phyloP scores from a whole-genome alignment of 1,140 invertebrate genomes.

The Drosophila grimshawi region DNA sequence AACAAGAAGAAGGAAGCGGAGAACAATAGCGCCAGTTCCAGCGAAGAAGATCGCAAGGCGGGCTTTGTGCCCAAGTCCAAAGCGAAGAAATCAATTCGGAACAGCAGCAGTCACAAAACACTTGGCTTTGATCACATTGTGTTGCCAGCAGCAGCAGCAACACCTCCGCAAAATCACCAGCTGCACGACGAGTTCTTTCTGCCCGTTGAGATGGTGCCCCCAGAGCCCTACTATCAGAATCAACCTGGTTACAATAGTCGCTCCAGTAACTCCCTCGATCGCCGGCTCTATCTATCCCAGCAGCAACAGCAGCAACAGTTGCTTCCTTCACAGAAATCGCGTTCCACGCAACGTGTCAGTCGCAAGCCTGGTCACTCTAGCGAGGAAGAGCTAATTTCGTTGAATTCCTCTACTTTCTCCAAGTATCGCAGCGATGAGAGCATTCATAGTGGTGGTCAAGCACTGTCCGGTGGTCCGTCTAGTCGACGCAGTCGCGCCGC shows the following conservation, averaged over 20 bases:
- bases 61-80: conserved; percentile 83
- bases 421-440: conserved; percentile 89
- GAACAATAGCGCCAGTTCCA: conserved; percentile 85
- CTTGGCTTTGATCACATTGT: conserved; percentile 86
- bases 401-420: conserved; percentile 87
- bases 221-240: conserved; percentile 81
- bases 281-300: conserved; percentile 64
- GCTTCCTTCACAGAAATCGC: conserved; percentile 35
- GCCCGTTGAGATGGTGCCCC: conserved; percentile 85
- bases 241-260: conserved; percentile 84
- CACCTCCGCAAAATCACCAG: conserved; percentile 47
- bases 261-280: conserved; percentile 82
- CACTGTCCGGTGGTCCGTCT: conserved; percentile 80
- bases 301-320: conserved; percentile 13
- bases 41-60: conserved; percentile 86
- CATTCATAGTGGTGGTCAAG: conserved; percentile 86
- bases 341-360: conserved; percentile 78
- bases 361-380: conserved; percentile 86
- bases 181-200: conserved; percentile 86
- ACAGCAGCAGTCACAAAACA: conserved; percentile 84
- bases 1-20: conserved; percentile 87
- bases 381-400: conserved; percentile 89
- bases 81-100: conserved; percentile 68
- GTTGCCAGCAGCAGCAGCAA: conserved; percentile 35
- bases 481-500: conserved; percentile 87